A percentile compares a stretch with the other conserved stretches of the same genome.
Conservation (phyloP, 2,888 invertebrate species). For the Tenthredo scrophulariae region DNA sequence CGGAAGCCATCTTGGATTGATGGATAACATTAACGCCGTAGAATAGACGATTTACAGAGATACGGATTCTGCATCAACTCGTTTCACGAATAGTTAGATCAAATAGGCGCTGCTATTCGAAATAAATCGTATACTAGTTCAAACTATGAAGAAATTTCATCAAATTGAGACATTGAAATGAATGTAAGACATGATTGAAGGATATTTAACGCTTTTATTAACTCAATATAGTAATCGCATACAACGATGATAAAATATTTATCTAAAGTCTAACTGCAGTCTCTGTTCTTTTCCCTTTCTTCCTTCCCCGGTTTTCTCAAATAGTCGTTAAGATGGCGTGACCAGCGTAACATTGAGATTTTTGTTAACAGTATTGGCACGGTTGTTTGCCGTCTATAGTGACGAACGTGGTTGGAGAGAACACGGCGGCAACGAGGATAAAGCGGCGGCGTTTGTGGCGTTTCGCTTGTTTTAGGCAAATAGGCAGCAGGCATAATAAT, state of each 20-base stretch:
- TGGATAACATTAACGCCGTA: constrained; percentile 5
- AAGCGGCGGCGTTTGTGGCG: constrained; percentile 39
- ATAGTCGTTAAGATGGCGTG: background rate
- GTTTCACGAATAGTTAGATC: too few species aligned
- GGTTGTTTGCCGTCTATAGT: background rate
- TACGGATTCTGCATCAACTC: background rate
- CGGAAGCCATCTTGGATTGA: constrained; percentile 77
- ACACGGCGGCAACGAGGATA: constrained; percentile 45
- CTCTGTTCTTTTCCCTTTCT: background rate
- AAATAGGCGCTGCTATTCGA: background rate
- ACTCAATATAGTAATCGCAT: background rate
- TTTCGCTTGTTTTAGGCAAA: background rate
- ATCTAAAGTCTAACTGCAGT: background rate
- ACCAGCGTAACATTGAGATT: background rate
- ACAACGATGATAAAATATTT: background rate
- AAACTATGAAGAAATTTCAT: background rate
- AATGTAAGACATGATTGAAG: too few species aligned
- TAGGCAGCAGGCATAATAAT: background rate
- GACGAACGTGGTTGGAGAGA: constrained; percentile 26
- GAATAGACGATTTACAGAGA: background rate
- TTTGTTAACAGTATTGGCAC: background rate
- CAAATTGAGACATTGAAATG: background rate
- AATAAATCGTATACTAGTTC: background rate
- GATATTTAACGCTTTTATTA: background rate
- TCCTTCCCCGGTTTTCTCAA: background rate